A percentile compares a stretch with the other conserved stretches of the same genome.
phyloP scores from a whole-genome alignment of 2,888 invertebrate species.

The Pseudococcus longispinus region DNA sequence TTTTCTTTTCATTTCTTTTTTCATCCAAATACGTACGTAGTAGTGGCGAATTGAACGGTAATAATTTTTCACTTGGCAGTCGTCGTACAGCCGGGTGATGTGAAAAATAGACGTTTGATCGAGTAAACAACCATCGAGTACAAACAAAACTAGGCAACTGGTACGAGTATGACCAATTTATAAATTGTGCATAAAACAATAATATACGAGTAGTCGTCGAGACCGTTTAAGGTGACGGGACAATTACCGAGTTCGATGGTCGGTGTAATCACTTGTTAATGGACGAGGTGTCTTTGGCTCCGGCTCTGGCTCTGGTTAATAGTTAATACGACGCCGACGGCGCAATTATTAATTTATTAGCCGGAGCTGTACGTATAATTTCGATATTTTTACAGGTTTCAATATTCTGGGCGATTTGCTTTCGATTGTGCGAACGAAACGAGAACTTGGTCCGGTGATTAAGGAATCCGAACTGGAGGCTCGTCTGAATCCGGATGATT shows the following conservation, averaged over 20 bases:
- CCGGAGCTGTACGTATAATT: neutral
- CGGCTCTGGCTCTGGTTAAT: neutral
- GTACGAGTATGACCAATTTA: slow-evolving; percentile 28
- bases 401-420: slow-evolving; percentile 59
- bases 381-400: slow-evolving; percentile 58
- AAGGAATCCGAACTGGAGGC: slow-evolving; percentile 59
- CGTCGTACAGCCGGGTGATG: neutral
- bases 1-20: neutral
- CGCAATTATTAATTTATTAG: neutral
- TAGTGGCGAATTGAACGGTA: neutral
- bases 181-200: slow-evolving; percentile 15
- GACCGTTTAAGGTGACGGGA: neutral
- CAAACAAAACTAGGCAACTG: slow-evolving; percentile 19
- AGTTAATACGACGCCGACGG: neutral
- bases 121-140: neutral
- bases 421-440: slow-evolving; percentile 60
- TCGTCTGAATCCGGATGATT: slow-evolving; percentile 58
- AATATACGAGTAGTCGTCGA: neutral
- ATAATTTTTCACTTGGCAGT: neutral
- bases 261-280: neutral
- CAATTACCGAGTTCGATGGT: neutral
- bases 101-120: slow-evolving; percentile 17
- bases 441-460: slow-evolving; percentile 58
- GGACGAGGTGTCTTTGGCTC: neutral
- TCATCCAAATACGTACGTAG: neutral